These are phyloP conservation scores for Quadroppia sp. DNA, from an alignment of 2,888 invertebrate genomes.

Conservation along the genomic window DNA sequence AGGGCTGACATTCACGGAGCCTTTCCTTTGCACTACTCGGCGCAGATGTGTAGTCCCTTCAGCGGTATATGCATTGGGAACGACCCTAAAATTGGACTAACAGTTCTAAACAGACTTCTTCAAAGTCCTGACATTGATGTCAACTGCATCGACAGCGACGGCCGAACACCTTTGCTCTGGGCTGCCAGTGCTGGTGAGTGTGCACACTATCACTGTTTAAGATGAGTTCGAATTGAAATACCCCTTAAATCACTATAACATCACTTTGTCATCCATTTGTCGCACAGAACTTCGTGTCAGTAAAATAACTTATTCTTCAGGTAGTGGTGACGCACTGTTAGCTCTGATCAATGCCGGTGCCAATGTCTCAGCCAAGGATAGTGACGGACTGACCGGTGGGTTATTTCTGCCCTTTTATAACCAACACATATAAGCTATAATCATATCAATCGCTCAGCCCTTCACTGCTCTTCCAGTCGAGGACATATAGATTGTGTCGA, in stretches of 20 bases:
- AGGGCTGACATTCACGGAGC: constrained; percentile 90
- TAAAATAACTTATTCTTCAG: constrained; percentile 39
- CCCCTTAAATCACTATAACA: background rate
- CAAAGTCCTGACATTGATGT: constrained; percentile 67
- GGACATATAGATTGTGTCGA: constrained; percentile 91
- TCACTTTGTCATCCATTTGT: background rate
- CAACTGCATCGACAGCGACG: constrained; percentile 83
- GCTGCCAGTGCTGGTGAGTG: constrained; percentile 81
- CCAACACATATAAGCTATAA: too few species aligned
- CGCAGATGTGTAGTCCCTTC: constrained; percentile 88
- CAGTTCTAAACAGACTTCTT: constrained; percentile 73
- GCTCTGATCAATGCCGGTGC: constrained; percentile 83
- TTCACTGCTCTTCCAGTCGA: constrained; percentile 94
- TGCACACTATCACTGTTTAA: background rate
- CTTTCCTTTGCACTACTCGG: constrained; percentile 92
- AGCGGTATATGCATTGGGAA: constrained; percentile 59
- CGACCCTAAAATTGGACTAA: constrained; percentile 59
- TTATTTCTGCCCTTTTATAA: background rate
- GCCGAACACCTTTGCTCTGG: constrained; percentile 91
- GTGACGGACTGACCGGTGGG: constrained; percentile 77
- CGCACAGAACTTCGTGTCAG: constrained; percentile 32
- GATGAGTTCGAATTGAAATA: background rate
- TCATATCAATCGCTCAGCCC: too few species aligned
- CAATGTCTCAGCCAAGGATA: constrained; percentile 73
- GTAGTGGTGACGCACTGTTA: constrained; percentile 68